phyloP scores from a whole-genome alignment of 2,888 invertebrate species.

The Melanophora roralis region DNA sequence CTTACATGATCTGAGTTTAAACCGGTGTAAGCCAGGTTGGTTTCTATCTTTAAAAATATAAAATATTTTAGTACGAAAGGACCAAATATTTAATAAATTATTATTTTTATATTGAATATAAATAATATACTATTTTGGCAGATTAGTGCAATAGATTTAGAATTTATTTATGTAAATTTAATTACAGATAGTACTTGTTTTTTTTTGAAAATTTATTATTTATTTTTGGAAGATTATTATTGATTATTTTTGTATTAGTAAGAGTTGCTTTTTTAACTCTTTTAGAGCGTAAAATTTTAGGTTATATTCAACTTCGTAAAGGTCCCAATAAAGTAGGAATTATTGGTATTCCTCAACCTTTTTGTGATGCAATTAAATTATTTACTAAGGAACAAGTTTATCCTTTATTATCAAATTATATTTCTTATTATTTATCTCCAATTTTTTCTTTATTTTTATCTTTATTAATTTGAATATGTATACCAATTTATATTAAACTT shows the following conservation, averaged over 20 bases:
- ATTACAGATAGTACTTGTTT: conserved; percentile 80
- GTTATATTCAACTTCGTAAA: conserved; percentile 85
- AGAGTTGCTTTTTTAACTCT: conserved; percentile 85
- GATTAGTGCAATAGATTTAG: conserved; percentile 85
- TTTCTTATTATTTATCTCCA: conserved; percentile 81
- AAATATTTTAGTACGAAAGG: conserved; percentile 88
- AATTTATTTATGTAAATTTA: conserved; percentile 81
- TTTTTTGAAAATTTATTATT: conserved; percentile 77
- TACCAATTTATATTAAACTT: conserved; percentile 80
- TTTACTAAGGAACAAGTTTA: conserved; percentile 82
- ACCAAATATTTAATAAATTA: conserved; percentile 80
- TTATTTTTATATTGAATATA: conserved; percentile 74
- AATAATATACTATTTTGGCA: conserved; percentile 80
- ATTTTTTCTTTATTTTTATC: conserved; percentile 80
- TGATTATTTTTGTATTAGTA: conserved; percentile 81
- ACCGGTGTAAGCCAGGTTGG: conserved; percentile 91
- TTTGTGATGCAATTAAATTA: conserved; percentile 85
- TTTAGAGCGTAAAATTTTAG: conserved; percentile 84
- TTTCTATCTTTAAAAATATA: conserved; percentile 84
- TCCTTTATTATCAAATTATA: conserved; percentile 80
- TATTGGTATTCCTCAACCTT: conserved; percentile 82
- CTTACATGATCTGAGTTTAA: conserved; percentile 94
- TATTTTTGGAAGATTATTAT: conserved; percentile 78
- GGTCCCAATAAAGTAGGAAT: conserved; percentile 85
- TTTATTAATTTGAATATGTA: conserved; percentile 80